phyloP scores from a whole-genome alignment of 2,888 invertebrate genomes.

The Noctua pronuba region DNA sequence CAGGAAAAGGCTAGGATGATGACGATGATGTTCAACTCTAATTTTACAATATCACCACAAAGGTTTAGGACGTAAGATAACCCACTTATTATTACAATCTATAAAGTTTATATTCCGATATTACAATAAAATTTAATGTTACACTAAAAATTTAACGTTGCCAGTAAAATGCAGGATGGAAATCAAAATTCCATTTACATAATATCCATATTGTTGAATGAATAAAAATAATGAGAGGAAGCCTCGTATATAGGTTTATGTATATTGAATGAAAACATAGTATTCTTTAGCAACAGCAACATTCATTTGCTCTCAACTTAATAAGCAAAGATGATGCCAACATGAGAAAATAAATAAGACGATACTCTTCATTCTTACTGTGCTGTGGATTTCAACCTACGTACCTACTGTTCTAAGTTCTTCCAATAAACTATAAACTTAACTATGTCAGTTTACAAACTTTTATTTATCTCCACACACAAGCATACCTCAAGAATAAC shows the following conservation, averaged over 20 bases:
- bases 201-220: conserved; percentile 22
- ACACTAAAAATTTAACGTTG: conserved; percentile 44
- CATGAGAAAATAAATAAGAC: no score
- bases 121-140: conserved; percentile 41
- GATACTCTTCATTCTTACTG: no score
- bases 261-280: not conserved
- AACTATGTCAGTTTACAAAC: no score
- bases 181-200: conserved; percentile 46
- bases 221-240: conserved; percentile 2
- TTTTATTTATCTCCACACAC: no score
- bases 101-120: conserved; percentile 27
- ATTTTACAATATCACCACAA: not conserved
- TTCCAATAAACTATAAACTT: no score
- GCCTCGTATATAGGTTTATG: not conserved
- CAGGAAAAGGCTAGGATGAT: not conserved
- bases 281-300: not conserved
- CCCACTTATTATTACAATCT: conserved; percentile 6
- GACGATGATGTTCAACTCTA: not conserved
- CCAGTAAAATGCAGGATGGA: conserved; percentile 32
- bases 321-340: no score
- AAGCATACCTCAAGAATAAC: no score
- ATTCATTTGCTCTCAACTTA: not conserved
- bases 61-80: not conserved
- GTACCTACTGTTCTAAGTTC: no score
- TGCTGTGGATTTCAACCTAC: no score